Conservation (phyloP, 2,113 vertebrate species). For the Boulengeromyrus knoepffleri region DNA sequence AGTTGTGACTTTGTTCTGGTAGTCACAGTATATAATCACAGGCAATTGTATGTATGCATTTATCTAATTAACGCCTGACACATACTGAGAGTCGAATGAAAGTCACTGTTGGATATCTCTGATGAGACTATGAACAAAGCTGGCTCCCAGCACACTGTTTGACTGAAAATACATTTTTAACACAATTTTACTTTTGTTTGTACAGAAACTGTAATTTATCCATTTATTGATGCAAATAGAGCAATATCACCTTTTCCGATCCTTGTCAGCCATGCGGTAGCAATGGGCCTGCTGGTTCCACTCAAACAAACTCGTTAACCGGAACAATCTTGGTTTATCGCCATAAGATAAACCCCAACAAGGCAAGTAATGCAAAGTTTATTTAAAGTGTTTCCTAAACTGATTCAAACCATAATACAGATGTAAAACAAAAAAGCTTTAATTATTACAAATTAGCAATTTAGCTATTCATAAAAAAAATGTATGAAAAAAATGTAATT, state of each 20-base stretch:
- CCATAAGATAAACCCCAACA: not conserved
- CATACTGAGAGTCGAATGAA: constrained; percentile 64
- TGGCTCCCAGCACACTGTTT: constrained; percentile 26
- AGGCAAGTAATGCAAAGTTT: not conserved
- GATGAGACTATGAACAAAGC: constrained; percentile 54
- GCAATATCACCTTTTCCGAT: not conserved
- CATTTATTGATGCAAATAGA: constrained; percentile 7
- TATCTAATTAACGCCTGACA: constrained; percentile 63
- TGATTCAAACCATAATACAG: not conserved
- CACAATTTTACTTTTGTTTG: constrained; percentile 9
- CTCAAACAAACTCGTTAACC: not conserved
- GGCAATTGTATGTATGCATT: constrained; percentile 54
- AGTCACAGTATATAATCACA: constrained; percentile 51
- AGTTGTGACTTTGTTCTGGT: constrained; percentile 56
- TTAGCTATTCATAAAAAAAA: not conserved
- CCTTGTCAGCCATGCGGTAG: not conserved
- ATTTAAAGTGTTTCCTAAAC: not conserved
- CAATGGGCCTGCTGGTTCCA: not conserved
- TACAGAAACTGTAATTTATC: not conserved
- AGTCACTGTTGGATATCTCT: constrained; percentile 50
- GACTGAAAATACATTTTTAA: constrained; percentile 17
- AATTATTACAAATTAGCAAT: not conserved
- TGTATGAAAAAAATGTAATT: not conserved
- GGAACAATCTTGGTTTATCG: not conserved
- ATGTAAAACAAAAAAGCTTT: not conserved